Percentiles rank a stretch among this genome's conserved stretches.
Conservation (phyloP, 2,797 vertebrate genomes). For the Betta splendens region DNA sequence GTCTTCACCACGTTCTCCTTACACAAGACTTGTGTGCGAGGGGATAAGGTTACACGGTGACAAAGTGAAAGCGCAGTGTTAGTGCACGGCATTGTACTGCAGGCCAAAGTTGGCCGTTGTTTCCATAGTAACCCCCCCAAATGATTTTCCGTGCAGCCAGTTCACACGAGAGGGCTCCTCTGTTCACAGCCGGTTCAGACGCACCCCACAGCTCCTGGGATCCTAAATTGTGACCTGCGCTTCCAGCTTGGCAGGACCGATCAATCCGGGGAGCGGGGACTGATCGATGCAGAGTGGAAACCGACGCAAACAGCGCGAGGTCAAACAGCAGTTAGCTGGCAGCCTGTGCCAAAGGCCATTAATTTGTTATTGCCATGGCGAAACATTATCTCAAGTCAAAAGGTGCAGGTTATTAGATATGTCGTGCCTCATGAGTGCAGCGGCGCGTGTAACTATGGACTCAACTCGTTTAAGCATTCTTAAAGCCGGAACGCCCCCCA, state of each 20-base stretch:
- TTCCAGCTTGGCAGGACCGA: conserved; percentile 38
- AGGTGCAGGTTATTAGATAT: conserved; percentile 53
- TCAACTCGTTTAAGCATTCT: conserved; percentile 55
- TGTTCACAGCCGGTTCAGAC: conserved; percentile 54
- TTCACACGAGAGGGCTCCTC: conserved; percentile 65
- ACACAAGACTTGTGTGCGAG: conserved; percentile 24
- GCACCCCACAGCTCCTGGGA: conserved; percentile 31
- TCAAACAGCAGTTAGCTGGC: conserved; percentile 56
- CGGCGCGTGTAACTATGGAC: conserved; percentile 42
- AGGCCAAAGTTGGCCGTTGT: conserved; percentile 68
- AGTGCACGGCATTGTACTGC: conserved; percentile 46
- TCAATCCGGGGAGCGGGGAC: conserved; percentile 53
- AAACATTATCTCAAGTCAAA: conserved; percentile 61
- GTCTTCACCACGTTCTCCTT: conserved; percentile 1
- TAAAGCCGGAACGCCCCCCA: conserved; percentile 39
- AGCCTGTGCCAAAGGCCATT: conserved; percentile 53
- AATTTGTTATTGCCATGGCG: conserved; percentile 49
- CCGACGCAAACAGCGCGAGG: conserved; percentile 55
- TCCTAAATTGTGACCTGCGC: conserved; percentile 34
- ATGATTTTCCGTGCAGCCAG: conserved; percentile 60
- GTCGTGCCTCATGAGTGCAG: conserved; percentile 47
- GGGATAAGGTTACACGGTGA: conserved; percentile 13
- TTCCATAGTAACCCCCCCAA: conserved; percentile 76
- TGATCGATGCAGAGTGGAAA: conserved; percentile 64
- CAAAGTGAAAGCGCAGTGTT: conserved; percentile 34